Percentiles rank a stretch among this genome's conserved stretches.
Evolutionary conservation across 2,797 vertebrate species (phyloP).

Genomic region (Uromys caudimaculatus): DNA sequence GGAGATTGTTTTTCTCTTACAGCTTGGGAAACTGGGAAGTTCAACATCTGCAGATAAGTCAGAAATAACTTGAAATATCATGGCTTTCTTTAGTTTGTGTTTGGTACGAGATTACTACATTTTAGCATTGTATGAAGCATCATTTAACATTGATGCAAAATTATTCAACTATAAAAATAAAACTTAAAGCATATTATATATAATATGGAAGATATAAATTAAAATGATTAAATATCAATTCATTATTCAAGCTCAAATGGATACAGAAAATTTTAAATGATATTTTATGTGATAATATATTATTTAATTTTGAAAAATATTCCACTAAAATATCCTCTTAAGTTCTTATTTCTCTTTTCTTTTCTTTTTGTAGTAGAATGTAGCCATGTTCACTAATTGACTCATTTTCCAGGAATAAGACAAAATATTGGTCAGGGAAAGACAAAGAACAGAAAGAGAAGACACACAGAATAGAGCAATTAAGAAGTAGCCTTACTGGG

Average conservation of each 20-base stretch:
- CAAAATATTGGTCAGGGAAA: not conserved
- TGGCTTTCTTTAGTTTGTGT: slow-evolving; percentile 29
- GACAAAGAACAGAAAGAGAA: not conserved
- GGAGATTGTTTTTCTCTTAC: not conserved
- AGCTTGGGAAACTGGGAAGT: not conserved
- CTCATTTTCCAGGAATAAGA: not conserved
- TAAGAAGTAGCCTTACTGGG: not conserved
- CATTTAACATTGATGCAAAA: slow-evolving; percentile 41
- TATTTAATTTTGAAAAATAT: not conserved
- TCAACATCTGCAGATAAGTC: not conserved
- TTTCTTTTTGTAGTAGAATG: not conserved
- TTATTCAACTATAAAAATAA: slow-evolving; percentile 43
- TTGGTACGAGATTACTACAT: slow-evolving; percentile 15
- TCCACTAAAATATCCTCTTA: not conserved
- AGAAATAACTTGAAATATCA: slow-evolving; percentile 56
- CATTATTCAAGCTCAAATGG: not conserved
- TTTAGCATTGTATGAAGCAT: not conserved
- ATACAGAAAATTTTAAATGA: not conserved
- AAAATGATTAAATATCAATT: not conserved
- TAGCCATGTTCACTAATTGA: not conserved
- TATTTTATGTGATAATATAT: not conserved
- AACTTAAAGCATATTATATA: not conserved
- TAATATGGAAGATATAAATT: not conserved
- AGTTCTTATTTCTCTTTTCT: not conserved
- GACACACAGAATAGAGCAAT: not conserved